phyloP scores from a whole-genome alignment of 2,113 vertebrate genomes.

The Balaeniceps rex region DNA sequence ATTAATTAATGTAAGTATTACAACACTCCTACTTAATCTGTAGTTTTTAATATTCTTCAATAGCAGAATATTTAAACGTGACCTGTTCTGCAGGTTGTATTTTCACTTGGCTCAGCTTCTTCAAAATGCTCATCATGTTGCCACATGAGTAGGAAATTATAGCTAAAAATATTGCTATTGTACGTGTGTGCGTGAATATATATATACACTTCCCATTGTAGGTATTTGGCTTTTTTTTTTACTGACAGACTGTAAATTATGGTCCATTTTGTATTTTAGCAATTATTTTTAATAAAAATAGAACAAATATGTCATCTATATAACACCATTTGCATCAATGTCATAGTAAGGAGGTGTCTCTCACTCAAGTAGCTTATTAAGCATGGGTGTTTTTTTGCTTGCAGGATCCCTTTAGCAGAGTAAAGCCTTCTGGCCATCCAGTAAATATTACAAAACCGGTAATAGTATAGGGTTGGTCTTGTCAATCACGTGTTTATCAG shows the following conservation, averaged over 20 bases:
- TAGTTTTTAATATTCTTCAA: conserved; percentile 66
- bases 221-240: background rate
- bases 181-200: background rate
- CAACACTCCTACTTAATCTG: conserved; percentile 65
- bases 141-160: conserved; percentile 61
- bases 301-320: background rate
- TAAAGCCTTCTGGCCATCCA: background rate
- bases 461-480: background rate
- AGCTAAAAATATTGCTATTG: conserved; percentile 51
- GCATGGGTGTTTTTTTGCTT: background rate
- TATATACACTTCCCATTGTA: background rate
- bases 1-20: conserved; percentile 60
- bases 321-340: background rate
- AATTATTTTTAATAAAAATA: background rate
- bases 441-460: background rate
- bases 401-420: background rate
- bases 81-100: conserved; percentile 69
- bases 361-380: background rate
- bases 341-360: background rate
- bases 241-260: background rate
- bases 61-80: conserved; percentile 63
- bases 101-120: conserved; percentile 63
- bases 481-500: background rate
- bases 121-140: conserved; percentile 41
- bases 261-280: background rate